Conservation (phyloP, 2,797 vertebrate species). For the Rhinichthys osculus region DNA sequence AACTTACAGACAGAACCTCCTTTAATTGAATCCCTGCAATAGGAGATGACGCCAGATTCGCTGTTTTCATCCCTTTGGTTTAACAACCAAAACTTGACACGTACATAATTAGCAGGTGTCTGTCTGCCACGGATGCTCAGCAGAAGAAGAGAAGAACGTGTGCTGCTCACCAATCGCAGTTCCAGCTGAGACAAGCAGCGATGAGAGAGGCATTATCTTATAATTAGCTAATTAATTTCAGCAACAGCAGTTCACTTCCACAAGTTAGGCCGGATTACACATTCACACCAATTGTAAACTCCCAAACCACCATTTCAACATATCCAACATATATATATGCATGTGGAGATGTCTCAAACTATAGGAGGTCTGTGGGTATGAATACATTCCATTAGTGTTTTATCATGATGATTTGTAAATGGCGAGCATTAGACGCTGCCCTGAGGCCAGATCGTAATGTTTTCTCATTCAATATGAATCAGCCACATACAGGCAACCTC, state of each 20-base stretch:
- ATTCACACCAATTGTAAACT: background rate
- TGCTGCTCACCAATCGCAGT: background rate
- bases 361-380: slow-evolving; percentile 35
- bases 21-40: slow-evolving; percentile 8
- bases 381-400: slow-evolving; percentile 66
- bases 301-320: background rate
- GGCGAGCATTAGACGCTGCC: slow-evolving; percentile 69
- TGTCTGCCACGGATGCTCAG: background rate
- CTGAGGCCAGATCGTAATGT: slow-evolving; percentile 69
- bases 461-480: slow-evolving; percentile 58
- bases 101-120: background rate
- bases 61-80: slow-evolving; percentile 19
- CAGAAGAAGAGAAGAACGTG: background rate
- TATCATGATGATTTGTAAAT: slow-evolving; percentile 75
- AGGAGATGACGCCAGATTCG: background rate
- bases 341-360: background rate
- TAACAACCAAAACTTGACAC: background rate
- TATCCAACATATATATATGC: background rate
- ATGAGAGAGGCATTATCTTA: background rate
- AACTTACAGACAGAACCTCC: background rate
- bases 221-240: background rate
- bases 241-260: background rate
- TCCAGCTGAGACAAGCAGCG: background rate
- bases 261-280: background rate
- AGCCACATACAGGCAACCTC: slow-evolving; percentile 62